Base-by-base conservation (phyloP, 2,888 invertebrate genomes). In the Calameuta filiformis region DNA sequence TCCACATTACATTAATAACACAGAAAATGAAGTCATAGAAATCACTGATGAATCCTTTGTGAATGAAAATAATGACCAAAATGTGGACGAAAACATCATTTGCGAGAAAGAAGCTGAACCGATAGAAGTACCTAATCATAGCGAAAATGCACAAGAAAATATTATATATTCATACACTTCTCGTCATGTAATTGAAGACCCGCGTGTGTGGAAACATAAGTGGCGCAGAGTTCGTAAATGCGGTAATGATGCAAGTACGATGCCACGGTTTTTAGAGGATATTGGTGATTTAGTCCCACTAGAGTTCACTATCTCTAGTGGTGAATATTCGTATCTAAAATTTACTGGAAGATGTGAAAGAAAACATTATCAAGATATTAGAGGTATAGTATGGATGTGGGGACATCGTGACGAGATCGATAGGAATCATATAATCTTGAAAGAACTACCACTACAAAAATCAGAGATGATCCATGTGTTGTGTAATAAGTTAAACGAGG, bases 401-500 rank as follows among this genome's bases (percentile, higher is more conserved):
- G 0, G 35, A 12, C 1, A 1, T 6, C 75, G 78, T 31, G n/a
- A 3, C 11, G 35, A 30, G 1, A 15, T 56, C 1, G 78, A 78
- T 75, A 37, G 35, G 33, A 76, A 69, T 9, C 68, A 75, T 35
- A 71, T 78, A 15, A 35, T 76, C 23, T 35, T 35, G 0, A 71
- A 69, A 9, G 71, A 56, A 75, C 12, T 78, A 12, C 73, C 78
- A 9, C 69, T 31, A 3, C 35, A 15, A 9, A 78, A 31, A n/a
- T 4, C 15, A 6, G 73, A 37, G 3, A 73, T 78, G 12, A 30
- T 76, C 12, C 30, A 78, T 56, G 11, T 78, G 3, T 73, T 93
- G 31, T 89, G 79, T 40, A 89, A 85, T 74, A 92, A 92, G 12
- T 85, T 93, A 3, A 89, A 91, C 30, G 92, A 92, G 1, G 85